Base-by-base conservation (phyloP, 2,113 vertebrate genomes). In the Rhizomys pruinosus region DNA sequence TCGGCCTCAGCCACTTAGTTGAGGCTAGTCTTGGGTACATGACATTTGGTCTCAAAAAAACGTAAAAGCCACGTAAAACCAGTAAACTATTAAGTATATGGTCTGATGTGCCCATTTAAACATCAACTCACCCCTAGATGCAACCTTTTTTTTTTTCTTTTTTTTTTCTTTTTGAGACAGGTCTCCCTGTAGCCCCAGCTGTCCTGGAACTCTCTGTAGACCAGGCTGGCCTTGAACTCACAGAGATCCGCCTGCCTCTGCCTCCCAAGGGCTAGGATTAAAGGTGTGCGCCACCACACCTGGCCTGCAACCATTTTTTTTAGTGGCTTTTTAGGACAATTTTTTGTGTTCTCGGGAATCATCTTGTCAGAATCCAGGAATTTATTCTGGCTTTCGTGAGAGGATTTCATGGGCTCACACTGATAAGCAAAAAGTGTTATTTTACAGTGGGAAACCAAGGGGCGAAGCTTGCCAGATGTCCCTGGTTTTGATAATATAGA, bases 381-480 rank as follows among this genome's bases (percentile, higher is more conserved):
- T 84, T 86, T 66, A 74, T 84, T 66, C 17, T 94, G 79, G 10
- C 71, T 90, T 5, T 74, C 29, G 80, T 59, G 61, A 77, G 80
- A 80, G 84, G 87, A 29, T 80, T 86, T 61, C 66, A 69, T 42
- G 47, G 86, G 55, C 91, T 95, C 20, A 5, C 7, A 80, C 76
- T 32, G 80, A 61, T 84, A 78, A 92, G 92, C 91, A 93, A 93
- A 96, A 95, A 52, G 89, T 68, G 11, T 91, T 92, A 44, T 87
- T 52, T 77, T 87, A 57, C 76, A 81, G 1, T 89, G 4, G 16
- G 37, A 84, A 77, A 69, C 84, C 77, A 90, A 84, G 72, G 72
- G 87, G 25, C 68, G 89, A 87, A 63, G 29, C 27, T 90, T 20
- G 77, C 55, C 93, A 94, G 72, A 68, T 72, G 29, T 47, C 15